These are phyloP conservation scores for Nasonia longicornis DNA, from an alignment of 1,140 invertebrate species.

Conservation along the genomic window DNA sequence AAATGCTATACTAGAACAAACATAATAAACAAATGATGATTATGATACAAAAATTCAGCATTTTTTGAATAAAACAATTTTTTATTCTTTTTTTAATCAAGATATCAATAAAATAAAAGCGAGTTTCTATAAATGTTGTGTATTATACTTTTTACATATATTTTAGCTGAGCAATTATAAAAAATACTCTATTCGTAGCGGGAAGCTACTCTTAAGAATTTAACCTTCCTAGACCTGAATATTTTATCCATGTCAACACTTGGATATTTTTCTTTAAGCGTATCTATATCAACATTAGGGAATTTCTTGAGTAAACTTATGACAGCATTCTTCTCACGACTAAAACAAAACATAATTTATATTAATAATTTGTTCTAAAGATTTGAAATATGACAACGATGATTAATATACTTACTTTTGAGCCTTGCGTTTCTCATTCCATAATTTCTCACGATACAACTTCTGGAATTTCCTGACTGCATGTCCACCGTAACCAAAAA, in stretches of 20 bases:
- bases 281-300: conserved; percentile 81
- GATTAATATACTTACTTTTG: conserved; percentile 66
- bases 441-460: conserved; percentile 76
- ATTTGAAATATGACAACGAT: neutral
- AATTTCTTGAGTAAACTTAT: conserved; percentile 78
- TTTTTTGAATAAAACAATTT: neutral
- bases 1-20: neutral
- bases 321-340: conserved; percentile 76
- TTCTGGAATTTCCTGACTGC: conserved; percentile 76
- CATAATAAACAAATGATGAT: neutral
- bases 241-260: conserved; percentile 80
- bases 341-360: conserved; percentile 62
- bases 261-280: conserved; percentile 81
- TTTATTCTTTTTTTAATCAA: neutral
- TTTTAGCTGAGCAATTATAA: conserved; percentile 9
- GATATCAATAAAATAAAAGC: neutral
- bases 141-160: conserved; percentile 7
- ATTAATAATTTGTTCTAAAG: conserved; percentile 24
- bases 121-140: neutral
- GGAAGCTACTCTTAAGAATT: conserved; percentile 22
- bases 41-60: neutral
- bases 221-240: conserved; percentile 25
- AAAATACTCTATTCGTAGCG: conserved; percentile 1
- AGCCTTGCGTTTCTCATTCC: conserved; percentile 70
- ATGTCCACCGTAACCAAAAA: conserved; percentile 62